Percentiles rank a stretch among this genome's conserved stretches.
phyloP scores from a whole-genome alignment of 2,113 vertebrate genomes.

The Athene noctua region DNA sequence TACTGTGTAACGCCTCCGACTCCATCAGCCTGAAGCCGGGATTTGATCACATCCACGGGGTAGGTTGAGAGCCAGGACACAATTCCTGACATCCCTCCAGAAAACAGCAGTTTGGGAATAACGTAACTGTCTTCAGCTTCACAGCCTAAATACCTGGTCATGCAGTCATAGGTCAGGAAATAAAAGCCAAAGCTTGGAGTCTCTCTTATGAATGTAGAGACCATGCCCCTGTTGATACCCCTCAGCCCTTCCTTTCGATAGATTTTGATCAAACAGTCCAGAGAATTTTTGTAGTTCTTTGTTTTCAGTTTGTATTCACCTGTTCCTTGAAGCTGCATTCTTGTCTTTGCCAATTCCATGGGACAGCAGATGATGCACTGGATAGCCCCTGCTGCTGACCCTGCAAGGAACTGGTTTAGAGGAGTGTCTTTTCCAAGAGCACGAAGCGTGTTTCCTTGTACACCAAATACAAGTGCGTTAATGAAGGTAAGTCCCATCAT shows the following conservation, averaged over 20 bases:
- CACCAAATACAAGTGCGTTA: constrained; percentile 95
- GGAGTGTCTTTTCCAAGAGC: constrained; percentile 87
- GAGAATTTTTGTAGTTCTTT: constrained; percentile 90
- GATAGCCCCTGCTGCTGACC: constrained; percentile 89
- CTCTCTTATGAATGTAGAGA: constrained; percentile 89
- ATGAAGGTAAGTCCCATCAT: constrained; percentile 99
- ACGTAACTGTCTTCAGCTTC: constrained; percentile 85
- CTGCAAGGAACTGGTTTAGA: constrained; percentile 91
- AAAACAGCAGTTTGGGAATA: constrained; percentile 93
- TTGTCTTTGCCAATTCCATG: constrained; percentile 97
- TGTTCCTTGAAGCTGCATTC: constrained; percentile 93
- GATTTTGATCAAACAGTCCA: constrained; percentile 91
- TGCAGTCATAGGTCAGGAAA: constrained; percentile 89
- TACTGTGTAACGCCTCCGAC: constrained; percentile 84
- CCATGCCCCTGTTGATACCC: constrained; percentile 92
- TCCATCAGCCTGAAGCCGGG: constrained; percentile 92
- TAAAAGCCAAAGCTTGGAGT: constrained; percentile 95
- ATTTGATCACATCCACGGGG: constrained; percentile 94
- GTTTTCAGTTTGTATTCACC: constrained; percentile 84
- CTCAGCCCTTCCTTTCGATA: constrained; percentile 87
- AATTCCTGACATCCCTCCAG: constrained; percentile 91
- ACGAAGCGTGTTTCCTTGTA: constrained; percentile 91
- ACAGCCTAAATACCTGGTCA: constrained; percentile 87
- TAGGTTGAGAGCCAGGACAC: constrained; percentile 95
- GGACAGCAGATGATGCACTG: constrained; percentile 96